phyloP scores from a whole-genome alignment of 2,888 invertebrate genomes.

The Oasisia sp. region DNA sequence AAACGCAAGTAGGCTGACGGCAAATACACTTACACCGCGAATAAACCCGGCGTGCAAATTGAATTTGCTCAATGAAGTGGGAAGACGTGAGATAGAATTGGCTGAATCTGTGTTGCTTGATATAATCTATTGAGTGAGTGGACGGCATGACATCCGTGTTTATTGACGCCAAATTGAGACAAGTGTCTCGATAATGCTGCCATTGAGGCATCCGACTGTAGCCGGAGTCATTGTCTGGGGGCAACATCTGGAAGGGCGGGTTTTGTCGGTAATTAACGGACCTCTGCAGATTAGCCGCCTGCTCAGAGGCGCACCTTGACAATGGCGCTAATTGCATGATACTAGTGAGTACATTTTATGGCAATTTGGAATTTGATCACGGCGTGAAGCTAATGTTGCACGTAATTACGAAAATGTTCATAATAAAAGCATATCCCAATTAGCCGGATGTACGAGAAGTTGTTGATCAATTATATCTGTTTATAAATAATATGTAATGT shows the following conservation, averaged over 20 bases:
- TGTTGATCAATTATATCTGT: background rate
- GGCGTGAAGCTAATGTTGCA: background rate
- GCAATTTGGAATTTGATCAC: background rate
- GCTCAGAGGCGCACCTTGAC: background rate
- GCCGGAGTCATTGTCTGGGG: background rate
- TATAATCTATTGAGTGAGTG: background rate
- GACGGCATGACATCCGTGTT: background rate
- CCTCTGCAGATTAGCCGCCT: background rate
- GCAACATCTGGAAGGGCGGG: slow-evolving; percentile 9
- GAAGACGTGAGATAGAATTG: background rate
- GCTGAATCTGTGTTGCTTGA: slow-evolving; percentile 6
- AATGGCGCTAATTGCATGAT: background rate
- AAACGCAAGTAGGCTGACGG: slow-evolving; percentile 27
- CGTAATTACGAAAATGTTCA: too few relatives aligned
- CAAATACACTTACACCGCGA: slow-evolving; percentile 26
- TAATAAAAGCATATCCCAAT: too few relatives aligned
- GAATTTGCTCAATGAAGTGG: slow-evolving; percentile 3
- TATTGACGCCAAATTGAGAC: slow-evolving; percentile 12
- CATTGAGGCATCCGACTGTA: background rate
- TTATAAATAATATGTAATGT: background rate
- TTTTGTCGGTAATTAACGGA: background rate
- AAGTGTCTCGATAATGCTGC: background rate
- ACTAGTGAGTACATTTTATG: background rate
- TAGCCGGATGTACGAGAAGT: background rate
- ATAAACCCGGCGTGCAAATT: background rate